These are phyloP conservation scores for Siniperca chuatsi DNA, from an alignment of 2,113 vertebrate species.

Conservation along the genomic window DNA sequence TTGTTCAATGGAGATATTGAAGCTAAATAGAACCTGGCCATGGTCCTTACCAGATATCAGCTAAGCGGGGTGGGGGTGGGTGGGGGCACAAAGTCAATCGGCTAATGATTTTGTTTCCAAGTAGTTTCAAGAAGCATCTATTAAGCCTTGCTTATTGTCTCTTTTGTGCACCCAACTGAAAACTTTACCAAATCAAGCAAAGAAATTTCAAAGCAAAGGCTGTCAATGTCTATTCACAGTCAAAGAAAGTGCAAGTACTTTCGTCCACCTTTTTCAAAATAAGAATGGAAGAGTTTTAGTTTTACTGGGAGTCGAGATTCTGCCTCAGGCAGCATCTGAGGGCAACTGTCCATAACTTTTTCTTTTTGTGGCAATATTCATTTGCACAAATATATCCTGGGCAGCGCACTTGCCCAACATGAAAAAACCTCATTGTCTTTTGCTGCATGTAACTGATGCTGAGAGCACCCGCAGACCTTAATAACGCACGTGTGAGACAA, in stretches of 20 bases:
- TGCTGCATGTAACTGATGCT: slow-evolving; percentile 25
- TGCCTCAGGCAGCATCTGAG: slow-evolving; percentile 40
- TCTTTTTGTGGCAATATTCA: slow-evolving; percentile 47
- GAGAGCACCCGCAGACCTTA: slow-evolving; percentile 21
- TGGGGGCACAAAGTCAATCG: slow-evolving; percentile 60
- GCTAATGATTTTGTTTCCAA: slow-evolving; percentile 69
- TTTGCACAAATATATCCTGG: slow-evolving; percentile 53
- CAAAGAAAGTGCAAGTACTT: slow-evolving; percentile 45
- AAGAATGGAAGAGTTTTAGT: slow-evolving; percentile 34
- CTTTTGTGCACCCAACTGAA: slow-evolving; percentile 66
- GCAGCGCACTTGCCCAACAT: not conserved
- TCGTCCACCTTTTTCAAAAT: slow-evolving; percentile 44
- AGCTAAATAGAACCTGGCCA: slow-evolving; percentile 49
- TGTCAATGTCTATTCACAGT: slow-evolving; percentile 64
- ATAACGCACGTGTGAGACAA: slow-evolving; percentile 43
- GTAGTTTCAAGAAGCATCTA: slow-evolving; percentile 61
- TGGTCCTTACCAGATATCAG: slow-evolving; percentile 53
- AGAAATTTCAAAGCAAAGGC: slow-evolving; percentile 63
- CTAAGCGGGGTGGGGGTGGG: slow-evolving; percentile 25
- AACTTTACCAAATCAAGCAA: slow-evolving; percentile 64
- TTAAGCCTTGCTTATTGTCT: slow-evolving; percentile 52
- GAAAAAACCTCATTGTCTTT: slow-evolving; percentile 28
- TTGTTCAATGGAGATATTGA: slow-evolving; percentile 32
- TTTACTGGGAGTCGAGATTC: slow-evolving; percentile 40
- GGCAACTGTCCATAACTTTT: slow-evolving; percentile 34